Percentiles rank a stretch among this genome's conserved stretches.
Conservation (phyloP, 2,888 invertebrate genomes). For the Mesorhabditis belari region DNA sequence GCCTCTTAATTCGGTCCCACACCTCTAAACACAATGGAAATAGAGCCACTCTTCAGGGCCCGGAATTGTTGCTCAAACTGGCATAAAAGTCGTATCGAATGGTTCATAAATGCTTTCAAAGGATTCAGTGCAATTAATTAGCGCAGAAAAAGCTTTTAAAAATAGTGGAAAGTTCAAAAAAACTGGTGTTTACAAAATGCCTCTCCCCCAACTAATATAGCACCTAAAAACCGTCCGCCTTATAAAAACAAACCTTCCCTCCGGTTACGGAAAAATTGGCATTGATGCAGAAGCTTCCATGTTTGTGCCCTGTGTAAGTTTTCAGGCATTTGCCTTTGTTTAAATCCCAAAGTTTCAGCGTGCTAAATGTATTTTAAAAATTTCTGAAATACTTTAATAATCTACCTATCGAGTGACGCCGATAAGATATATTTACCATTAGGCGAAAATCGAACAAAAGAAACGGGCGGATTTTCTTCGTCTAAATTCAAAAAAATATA, state of each 20-base stretch:
- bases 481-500: too few species aligned
- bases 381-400: constrained; percentile 1
- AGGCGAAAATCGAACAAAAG: constrained; percentile 98
- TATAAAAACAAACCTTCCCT: constrained; percentile 71
- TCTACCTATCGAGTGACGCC: constrained; percentile 84
- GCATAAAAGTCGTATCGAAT: too few species aligned
- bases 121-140: not conserved
- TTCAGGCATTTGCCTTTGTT: constrained; percentile 96
- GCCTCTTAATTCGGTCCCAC: too few species aligned
- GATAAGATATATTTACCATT: constrained; percentile 98
- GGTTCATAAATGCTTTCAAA: too few species aligned
- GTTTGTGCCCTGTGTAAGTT: constrained; percentile 94
- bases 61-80: too few species aligned
- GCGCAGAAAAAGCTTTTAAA: not conserved
- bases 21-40: too few species aligned
- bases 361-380: constrained; percentile 58
- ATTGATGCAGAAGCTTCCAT: constrained; percentile 98
- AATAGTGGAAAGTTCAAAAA: not conserved
- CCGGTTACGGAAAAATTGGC: constrained; percentile 99
- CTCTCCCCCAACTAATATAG: too few species aligned
- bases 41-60: too few species aligned
- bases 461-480: constrained; percentile 98
- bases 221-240: not conserved
- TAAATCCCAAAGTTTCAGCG: constrained; percentile 97
- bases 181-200: too few species aligned